A percentile compares a stretch with the other conserved stretches of the same genome.
Evolutionary conservation across 2,797 vertebrate genomes (phyloP).

Genomic region (Ceyx erithaca): DNA sequence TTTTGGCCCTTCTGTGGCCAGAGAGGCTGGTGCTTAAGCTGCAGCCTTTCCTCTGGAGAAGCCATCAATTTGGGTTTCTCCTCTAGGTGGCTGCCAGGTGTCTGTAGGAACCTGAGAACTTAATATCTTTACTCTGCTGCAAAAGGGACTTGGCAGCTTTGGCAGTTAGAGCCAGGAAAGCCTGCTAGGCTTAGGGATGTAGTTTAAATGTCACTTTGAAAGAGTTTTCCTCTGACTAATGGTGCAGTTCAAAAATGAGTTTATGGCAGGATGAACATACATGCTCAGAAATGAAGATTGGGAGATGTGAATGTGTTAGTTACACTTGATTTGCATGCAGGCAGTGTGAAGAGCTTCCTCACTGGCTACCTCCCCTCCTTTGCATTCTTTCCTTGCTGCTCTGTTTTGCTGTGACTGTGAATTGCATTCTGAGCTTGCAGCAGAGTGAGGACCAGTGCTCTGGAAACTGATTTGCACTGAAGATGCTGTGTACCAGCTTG

Average conservation of each 20-base stretch:
- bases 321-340: background rate
- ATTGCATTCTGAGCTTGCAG: background rate
- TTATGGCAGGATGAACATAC: background rate
- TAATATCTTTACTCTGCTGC: background rate
- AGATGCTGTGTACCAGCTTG: background rate
- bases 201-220: background rate
- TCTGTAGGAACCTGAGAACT: background rate
- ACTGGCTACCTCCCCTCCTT: background rate
- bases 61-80: background rate
- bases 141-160: background rate
- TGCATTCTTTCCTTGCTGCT: background rate
- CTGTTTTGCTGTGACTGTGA: background rate
- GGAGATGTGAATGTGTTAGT: background rate
- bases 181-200: background rate
- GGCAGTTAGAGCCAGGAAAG: background rate
- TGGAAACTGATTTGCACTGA: slow-evolving; percentile 3
- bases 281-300: background rate
- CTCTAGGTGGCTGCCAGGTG: background rate
- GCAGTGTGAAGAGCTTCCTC: background rate
- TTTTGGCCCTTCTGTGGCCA: background rate
- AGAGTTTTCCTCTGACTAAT: background rate
- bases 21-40: background rate
- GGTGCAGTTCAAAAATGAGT: background rate
- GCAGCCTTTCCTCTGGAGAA: background rate
- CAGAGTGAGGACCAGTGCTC: background rate